These are phyloP conservation scores for Brachionus sp. DNA, from an alignment of 1,140 invertebrate genomes.

Conservation along the genomic window DNA sequence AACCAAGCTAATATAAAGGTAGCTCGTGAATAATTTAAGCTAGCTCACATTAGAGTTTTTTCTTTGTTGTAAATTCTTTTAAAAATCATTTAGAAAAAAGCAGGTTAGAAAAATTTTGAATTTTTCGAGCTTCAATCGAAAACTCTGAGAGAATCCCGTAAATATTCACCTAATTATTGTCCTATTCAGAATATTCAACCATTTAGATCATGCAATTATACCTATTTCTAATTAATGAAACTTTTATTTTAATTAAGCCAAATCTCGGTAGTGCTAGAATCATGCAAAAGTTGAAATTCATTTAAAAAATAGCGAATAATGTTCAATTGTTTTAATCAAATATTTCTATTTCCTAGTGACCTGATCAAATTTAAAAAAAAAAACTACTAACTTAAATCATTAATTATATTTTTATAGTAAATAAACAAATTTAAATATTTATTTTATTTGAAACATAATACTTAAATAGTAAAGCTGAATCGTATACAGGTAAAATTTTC, in stretches of 20 bases:
- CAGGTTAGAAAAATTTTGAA: not conserved
- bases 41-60: not conserved
- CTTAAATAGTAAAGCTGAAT: not conserved
- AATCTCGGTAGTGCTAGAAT: not conserved
- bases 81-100: not conserved
- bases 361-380: not conserved
- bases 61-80: not conserved
- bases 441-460: slow-evolving; percentile 17
- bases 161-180: not conserved
- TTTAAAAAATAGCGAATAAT: not conserved
- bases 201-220: not conserved
- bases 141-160: not conserved
- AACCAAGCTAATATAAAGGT: not conserved
- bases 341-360: not conserved
- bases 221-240: not conserved
- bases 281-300: not conserved
- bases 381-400: slow-evolving; percentile 22
- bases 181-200: not conserved
- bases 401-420: slow-evolving; percentile 21
- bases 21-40: not conserved
- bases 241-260: not conserved
- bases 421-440: slow-evolving; percentile 36
- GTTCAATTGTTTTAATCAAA: not conserved
- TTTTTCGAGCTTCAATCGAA: not conserved
- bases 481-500: slow-evolving; percentile 1